Percentiles rank a stretch among this genome's conserved stretches.
These are phyloP conservation scores for Anastrepha ludens DNA, from an alignment of 1,140 invertebrate species.

Conservation along the genomic window DNA sequence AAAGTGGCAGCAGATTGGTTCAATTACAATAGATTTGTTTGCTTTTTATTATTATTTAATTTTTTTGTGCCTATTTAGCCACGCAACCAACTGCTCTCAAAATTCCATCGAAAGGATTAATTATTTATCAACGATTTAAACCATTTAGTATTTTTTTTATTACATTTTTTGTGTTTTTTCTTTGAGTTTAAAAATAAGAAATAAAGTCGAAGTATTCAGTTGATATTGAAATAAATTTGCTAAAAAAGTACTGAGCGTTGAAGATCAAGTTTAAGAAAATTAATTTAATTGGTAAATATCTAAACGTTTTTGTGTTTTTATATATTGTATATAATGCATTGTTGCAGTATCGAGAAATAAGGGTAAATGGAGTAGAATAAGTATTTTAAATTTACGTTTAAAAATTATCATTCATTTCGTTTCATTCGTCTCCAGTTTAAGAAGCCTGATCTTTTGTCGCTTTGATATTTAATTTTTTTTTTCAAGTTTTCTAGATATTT, in stretches of 20 bases:
- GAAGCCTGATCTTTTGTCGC: slow-evolving; percentile 13
- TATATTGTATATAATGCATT: not conserved
- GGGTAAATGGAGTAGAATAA: slow-evolving; percentile 10
- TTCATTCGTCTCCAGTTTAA: not conserved
- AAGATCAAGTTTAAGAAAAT: slow-evolving; percentile 32
- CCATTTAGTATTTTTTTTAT: slow-evolving; percentile 16
- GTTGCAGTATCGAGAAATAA: slow-evolving; percentile 14
- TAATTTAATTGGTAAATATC: slow-evolving; percentile 17
- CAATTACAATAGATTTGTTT: not conserved
- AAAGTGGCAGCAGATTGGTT: slow-evolving; percentile 32
- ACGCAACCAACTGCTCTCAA: not conserved
- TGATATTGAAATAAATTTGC: slow-evolving; percentile 46
- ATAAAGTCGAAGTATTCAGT: slow-evolving; percentile 38
- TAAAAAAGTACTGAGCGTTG: slow-evolving; percentile 28
- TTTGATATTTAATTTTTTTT: not conserved
- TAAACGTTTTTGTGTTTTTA: slow-evolving; percentile 21
- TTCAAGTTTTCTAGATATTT: slow-evolving; percentile 11
- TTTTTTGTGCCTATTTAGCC: slow-evolving; percentile 1
- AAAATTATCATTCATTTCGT: slow-evolving; percentile 47
- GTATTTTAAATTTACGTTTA: slow-evolving; percentile 28
- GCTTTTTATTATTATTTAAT: not conserved
- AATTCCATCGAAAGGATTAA: not conserved
- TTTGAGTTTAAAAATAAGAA: slow-evolving; percentile 29
- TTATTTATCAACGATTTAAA: slow-evolving; percentile 6
- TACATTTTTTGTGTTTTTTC: slow-evolving; percentile 5